Conservation (phyloP, 2,888 invertebrate species). For the Ashinkailepas kermadecensis region DNA sequence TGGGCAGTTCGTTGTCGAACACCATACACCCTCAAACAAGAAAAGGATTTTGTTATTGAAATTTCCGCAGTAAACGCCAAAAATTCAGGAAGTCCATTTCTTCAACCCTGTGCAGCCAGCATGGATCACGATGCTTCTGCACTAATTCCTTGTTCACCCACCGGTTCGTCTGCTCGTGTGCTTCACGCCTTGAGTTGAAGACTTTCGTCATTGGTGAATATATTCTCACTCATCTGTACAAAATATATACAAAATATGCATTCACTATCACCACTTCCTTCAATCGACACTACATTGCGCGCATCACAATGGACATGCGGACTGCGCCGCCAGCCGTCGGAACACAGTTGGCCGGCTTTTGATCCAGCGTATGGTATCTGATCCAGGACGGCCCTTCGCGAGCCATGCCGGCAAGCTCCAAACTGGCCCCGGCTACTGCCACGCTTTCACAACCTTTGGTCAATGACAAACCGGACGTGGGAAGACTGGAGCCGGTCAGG, state of each 20-base stretch:
- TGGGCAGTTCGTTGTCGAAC: too few relatives aligned
- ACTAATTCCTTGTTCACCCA: too few relatives aligned
- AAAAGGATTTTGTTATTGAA: too few relatives aligned
- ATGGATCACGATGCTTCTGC: too few relatives aligned
- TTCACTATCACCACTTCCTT: neutral
- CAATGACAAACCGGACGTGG: too few relatives aligned
- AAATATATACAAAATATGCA: slow-evolving; percentile 15
- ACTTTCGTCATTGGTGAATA: neutral
- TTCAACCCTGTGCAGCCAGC: too few relatives aligned
- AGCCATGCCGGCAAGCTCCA: neutral
- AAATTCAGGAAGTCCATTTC: too few relatives aligned
- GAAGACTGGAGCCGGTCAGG: neutral
- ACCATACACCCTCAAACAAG: too few relatives aligned
- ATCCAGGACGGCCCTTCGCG: neutral
- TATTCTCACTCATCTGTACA: slow-evolving; percentile 1
- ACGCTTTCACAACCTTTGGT: neutral
- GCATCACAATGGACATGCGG: neutral
- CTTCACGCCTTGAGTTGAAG: too few relatives aligned
- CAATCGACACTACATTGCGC: neutral
- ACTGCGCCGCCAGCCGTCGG: neutral
- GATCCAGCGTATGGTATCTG: neutral
- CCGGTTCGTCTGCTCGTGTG: too few relatives aligned
- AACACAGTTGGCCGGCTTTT: neutral
- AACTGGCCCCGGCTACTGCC: neutral
- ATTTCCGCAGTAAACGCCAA: too few relatives aligned